These are phyloP conservation scores for Bombus affinis DNA, from an alignment of 1,140 invertebrate genomes.

Conservation along the genomic window DNA sequence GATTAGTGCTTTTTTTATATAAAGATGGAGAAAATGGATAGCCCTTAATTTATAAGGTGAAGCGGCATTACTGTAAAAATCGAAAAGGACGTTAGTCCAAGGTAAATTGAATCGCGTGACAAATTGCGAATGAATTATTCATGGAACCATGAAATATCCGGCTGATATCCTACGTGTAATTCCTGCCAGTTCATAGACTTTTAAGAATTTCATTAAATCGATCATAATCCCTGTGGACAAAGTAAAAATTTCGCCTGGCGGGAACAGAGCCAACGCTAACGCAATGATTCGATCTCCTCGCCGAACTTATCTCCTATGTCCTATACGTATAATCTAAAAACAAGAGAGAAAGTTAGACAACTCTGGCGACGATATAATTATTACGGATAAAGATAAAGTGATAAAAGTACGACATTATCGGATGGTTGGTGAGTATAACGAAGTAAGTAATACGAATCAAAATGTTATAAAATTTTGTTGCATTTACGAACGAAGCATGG, in stretches of 20 bases:
- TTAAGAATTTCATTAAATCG: constrained; percentile 46
- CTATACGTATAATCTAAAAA: background rate
- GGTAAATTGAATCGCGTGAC: constrained; percentile 58
- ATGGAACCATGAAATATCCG: constrained; percentile 48
- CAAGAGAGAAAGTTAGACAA: background rate
- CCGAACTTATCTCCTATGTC: no score
- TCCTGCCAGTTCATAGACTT: constrained; percentile 29
- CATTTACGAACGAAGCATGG: no score
- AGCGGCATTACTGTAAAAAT: background rate
- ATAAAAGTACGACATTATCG: no score
- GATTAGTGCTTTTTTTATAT: no score
- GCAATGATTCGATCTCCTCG: background rate
- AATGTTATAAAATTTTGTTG: background rate
- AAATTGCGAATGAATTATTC: constrained; percentile 64
- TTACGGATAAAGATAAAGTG: no score
- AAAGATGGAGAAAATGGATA: background rate
- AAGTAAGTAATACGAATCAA: background rate
- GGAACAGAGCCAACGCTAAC: no score
- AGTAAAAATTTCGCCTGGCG: background rate
- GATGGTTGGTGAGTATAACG: no score
- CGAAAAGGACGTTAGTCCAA: constrained; percentile 35
- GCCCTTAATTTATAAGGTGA: constrained; percentile 3
- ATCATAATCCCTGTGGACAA: constrained; percentile 2
- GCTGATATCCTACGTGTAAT: constrained; percentile 50
- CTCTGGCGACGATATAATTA: background rate